Evolutionary conservation across 2,888 invertebrate genomes (phyloP).

Genomic region (Hedychridium roseum): DNA sequence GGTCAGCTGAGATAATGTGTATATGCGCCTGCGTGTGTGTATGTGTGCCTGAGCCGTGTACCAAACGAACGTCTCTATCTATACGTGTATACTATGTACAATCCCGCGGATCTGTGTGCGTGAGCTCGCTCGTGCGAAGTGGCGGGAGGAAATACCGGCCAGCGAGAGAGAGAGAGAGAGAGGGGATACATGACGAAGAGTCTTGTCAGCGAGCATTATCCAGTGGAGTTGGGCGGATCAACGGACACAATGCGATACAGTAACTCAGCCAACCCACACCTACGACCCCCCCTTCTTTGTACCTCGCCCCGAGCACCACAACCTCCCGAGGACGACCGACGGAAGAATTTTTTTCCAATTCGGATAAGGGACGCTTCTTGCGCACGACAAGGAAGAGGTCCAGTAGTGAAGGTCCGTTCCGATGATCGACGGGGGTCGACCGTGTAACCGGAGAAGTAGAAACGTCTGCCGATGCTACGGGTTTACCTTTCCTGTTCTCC

Average conservation of each 20-base stretch:
- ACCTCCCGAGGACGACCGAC: no score
- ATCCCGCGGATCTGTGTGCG: no score
- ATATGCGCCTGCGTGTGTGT: constrained; percentile 14
- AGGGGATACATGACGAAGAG: constrained; percentile 1
- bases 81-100: no score
- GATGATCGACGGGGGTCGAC: no score
- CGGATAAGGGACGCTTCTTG: no score
- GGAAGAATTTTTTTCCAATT: no score
- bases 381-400: no score
- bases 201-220: constrained; percentile 19
- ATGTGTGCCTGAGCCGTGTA: background rate
- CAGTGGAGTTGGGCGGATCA: constrained; percentile 24
- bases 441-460: no score
- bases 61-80: background rate
- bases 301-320: constrained; percentile 15
- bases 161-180: constrained; percentile 1
- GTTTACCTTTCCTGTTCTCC: no score
- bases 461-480: no score
- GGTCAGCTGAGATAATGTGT: constrained; percentile 66
- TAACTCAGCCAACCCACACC: no score
- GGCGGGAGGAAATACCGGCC: background rate
- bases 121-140: background rate
- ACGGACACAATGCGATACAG: constrained; percentile 22
- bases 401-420: no score
- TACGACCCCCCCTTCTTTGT: constrained; percentile 16